Evolutionary conservation across 2,888 invertebrate species (phyloP), one percentile per base, ranked within the genome.

Genomic region (Napeogenes sylphis): DNA sequence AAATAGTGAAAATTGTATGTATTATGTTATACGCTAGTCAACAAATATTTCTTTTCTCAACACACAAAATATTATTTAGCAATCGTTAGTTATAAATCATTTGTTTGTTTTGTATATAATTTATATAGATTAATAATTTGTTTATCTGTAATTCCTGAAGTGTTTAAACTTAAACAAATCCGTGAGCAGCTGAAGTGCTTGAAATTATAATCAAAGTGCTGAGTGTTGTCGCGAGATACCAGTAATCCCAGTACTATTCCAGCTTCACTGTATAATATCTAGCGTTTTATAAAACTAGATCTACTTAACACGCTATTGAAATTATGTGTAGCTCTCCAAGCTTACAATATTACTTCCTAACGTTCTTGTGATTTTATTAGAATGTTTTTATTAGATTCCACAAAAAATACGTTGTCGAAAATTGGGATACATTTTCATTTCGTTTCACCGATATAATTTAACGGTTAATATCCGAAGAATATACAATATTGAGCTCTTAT

Each of bases 181-280:
- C 51, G 51, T 51, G 51, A 30, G 30, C 51, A 21, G 21, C 30
- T 4, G 51, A 12, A 51, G 30, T 10, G 51, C 51, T 60, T 60
- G 51, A 38, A 60, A 60, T 60, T 63, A 56, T 56, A 60, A 63
- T 63, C 55, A 54, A 59, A 60, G 56, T 56, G 54, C 42, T 42
- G 61, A 51, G 59, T 63, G 63, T 56, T 53, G 63, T 54, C 53
- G 63, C 53, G 4, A 60, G 63, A 63, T 63, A 63, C 53, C 53
- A 32, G n/a, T 59, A 63, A 63, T 59, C 63, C 55, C 32, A 45
- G 35, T 54, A 58, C 51, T 56, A 51, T 51, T 30, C 51, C n/a
- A 51, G 51, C 51, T 51, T 30, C 4, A 51, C 10, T 8, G 30
- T 30, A n/a, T 30, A 30, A 51, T 30, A 2, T 51, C 30, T 4